These are phyloP conservation scores for Yponomeuta plumbellus DNA, from an alignment of 2,888 invertebrate species.

Conservation along the genomic window DNA sequence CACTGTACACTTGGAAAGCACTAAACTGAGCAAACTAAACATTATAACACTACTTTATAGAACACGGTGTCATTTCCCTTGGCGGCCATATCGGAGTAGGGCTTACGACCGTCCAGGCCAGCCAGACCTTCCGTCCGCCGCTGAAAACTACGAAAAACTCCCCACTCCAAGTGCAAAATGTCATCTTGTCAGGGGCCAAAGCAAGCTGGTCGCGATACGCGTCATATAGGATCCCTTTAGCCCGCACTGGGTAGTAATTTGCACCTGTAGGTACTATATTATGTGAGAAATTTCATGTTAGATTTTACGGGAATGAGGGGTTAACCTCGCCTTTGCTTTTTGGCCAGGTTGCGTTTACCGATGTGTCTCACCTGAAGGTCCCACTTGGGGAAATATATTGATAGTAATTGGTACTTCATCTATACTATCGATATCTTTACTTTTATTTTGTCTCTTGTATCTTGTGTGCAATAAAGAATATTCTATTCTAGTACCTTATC, in stretches of 20 bases:
- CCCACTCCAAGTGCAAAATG: neutral
- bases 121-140: neutral
- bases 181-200: neutral
- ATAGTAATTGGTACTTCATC: no score
- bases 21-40: slow-evolving; percentile 16
- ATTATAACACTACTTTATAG: slow-evolving; percentile 16
- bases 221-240: slow-evolving; percentile 15
- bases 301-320: slow-evolving; percentile 14
- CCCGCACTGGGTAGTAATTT: slow-evolving; percentile 12
- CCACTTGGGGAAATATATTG: no score
- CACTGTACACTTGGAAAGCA: slow-evolving; percentile 5
- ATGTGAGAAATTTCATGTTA: slow-evolving; percentile 14
- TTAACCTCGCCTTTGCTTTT: slow-evolving; percentile 3
- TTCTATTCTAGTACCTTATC: no score
- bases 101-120: slow-evolving; percentile 9
- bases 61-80: slow-evolving; percentile 18
- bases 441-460: no score
- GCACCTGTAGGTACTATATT: slow-evolving; percentile 17
- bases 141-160: neutral
- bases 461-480: no score
- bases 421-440: no score
- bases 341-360: neutral
- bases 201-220: neutral
- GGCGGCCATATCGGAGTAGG: slow-evolving; percentile 18
- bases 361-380: no score